Conservation (phyloP, 2,113 vertebrate genomes). For the Emberiza fucata region DNA sequence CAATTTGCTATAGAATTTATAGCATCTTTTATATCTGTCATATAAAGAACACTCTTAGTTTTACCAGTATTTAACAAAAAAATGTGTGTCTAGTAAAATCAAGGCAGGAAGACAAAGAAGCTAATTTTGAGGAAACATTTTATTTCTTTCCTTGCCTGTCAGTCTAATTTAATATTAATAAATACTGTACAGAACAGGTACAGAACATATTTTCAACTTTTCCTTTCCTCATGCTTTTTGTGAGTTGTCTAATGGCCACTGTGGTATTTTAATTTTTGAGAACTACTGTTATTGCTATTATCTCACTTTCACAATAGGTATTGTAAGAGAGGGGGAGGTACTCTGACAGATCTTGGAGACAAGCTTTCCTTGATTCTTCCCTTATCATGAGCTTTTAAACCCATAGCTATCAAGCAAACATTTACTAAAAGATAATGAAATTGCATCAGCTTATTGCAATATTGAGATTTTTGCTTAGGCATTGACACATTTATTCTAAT, state of each 20-base stretch:
- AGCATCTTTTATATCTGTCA: not conserved
- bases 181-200: not conserved
- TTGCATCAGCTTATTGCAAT: not conserved
- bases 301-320: not conserved
- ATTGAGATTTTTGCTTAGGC: not conserved
- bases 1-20: not conserved
- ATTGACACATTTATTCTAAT: not conserved
- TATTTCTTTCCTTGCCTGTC: not conserved
- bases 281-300: not conserved
- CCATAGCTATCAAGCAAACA: not conserved
- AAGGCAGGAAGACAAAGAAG: not conserved
- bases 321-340: not conserved
- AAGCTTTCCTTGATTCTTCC: not conserved
- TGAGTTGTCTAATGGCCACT: not conserved
- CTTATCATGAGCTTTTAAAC: not conserved
- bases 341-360: not conserved
- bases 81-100: not conserved
- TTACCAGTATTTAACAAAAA: not conserved
- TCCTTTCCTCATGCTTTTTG: not conserved
- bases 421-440: not conserved
- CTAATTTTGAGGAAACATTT: not conserved
- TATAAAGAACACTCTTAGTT: not conserved
- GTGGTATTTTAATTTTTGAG: not conserved
- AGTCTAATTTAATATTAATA: not conserved
- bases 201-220: not conserved